Conservation (phyloP, 2,888 invertebrate species). For the Gortyna flavago region DNA sequence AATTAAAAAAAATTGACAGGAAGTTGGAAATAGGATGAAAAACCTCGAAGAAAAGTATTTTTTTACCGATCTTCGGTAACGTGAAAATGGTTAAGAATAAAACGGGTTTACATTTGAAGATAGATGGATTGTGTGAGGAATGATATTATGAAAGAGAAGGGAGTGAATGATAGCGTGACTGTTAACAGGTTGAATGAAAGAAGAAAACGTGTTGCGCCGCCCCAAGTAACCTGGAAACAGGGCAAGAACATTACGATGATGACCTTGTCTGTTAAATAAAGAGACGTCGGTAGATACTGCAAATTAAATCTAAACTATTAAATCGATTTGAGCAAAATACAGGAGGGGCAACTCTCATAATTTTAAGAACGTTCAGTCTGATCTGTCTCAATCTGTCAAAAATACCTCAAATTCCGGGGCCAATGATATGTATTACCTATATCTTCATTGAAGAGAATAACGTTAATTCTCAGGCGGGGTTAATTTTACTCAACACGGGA, state of each 20-base stretch:
- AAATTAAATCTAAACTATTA: too few species aligned
- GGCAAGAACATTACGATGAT: too few species aligned
- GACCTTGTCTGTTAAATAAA: too few species aligned
- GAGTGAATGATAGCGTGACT: neutral
- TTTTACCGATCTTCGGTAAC: neutral
- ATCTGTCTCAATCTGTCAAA: too few species aligned
- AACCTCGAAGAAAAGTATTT: neutral
- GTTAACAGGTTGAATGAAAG: neutral
- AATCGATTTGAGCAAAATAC: too few species aligned
- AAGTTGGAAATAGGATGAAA: neutral
- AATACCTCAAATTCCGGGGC: too few species aligned
- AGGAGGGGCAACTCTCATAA: too few species aligned
- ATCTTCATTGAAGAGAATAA: constrained; percentile 22
- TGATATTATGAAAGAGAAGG: neutral
- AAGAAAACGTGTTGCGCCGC: neutral
- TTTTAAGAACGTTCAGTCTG: too few species aligned
- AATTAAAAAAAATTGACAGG: neutral
- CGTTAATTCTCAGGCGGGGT: constrained; percentile 35
- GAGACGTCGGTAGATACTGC: too few species aligned
- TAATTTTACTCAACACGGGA: constrained; percentile 24
- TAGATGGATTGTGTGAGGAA: neutral
- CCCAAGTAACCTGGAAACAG: too few species aligned
- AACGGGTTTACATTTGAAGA: neutral
- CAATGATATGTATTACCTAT: too few species aligned
- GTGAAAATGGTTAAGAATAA: neutral